Evolutionary conservation across 2,797 vertebrate species (phyloP).

Genomic region (Cynopterus sphinx): DNA sequence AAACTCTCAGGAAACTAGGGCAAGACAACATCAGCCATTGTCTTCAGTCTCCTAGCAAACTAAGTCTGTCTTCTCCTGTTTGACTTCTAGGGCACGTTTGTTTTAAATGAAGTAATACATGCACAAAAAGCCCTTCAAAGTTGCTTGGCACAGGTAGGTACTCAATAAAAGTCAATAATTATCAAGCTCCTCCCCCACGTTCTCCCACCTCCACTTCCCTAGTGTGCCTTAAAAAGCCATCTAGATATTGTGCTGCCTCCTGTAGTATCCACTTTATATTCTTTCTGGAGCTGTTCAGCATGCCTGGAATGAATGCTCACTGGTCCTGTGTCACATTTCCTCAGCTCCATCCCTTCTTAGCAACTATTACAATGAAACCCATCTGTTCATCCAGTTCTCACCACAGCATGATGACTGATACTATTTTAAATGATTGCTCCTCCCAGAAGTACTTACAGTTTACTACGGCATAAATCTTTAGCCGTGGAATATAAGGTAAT

Average conservation of each 20-base stretch:
- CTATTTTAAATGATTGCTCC: not conserved
- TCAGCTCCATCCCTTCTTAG: not conserved
- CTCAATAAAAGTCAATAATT: not conserved
- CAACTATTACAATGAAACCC: not conserved
- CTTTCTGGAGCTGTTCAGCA: not conserved
- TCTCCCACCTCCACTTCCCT: not conserved
- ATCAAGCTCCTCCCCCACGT: not conserved
- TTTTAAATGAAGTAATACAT: constrained; percentile 19
- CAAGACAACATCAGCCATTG: not conserved
- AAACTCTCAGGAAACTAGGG: not conserved
- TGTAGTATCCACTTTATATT: not conserved
- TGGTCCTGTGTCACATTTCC: not conserved
- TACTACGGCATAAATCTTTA: not conserved
- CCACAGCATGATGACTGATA: not conserved
- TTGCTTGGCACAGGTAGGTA: not conserved
- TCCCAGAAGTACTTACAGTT: not conserved
- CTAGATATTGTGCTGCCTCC: not conserved
- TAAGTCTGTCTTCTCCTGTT: not conserved
- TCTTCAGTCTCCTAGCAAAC: not conserved
- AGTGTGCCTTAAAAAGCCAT: not conserved
- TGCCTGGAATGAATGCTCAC: not conserved
- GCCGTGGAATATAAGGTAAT: not conserved
- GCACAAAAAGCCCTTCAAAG: not conserved
- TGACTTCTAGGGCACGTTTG: not conserved
- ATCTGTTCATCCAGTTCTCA: not conserved